A percentile compares a stretch with the other conserved stretches of the same genome.
Evolutionary conservation across 2,113 vertebrate genomes (phyloP).

Genomic region (Vidua macroura): DNA sequence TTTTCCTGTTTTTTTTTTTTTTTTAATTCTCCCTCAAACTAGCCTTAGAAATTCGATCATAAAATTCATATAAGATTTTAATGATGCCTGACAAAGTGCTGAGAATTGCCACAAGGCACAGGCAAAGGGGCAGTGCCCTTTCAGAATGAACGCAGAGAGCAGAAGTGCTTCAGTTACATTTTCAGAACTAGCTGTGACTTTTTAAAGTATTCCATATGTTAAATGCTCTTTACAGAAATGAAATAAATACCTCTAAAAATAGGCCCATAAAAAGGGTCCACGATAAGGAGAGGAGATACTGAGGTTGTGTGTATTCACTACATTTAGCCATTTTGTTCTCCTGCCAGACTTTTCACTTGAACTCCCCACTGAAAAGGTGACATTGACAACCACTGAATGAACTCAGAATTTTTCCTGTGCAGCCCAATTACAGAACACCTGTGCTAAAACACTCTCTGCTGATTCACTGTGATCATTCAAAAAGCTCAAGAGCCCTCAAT

Average conservation of each 20-base stretch:
- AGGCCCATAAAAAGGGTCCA: background rate
- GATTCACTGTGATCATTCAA: constrained; percentile 56
- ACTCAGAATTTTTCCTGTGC: background rate
- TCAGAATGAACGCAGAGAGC: background rate
- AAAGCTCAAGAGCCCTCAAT: constrained; percentile 55
- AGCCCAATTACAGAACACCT: constrained; percentile 53
- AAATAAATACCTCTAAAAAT: background rate
- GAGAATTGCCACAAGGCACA: background rate
- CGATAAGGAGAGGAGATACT: background rate
- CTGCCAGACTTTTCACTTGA: background rate
- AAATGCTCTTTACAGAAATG: background rate
- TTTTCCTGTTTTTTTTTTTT: background rate
- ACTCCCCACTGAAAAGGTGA: background rate
- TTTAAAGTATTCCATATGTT: background rate
- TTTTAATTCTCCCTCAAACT: background rate
- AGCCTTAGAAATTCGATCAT: background rate
- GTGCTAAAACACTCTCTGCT: constrained; percentile 14
- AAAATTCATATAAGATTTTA: background rate
- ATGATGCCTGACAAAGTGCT: background rate
- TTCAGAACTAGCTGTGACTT: background rate
- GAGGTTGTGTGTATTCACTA: background rate
- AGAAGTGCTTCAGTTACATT: background rate
- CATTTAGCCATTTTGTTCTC: background rate
- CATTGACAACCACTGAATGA: background rate
- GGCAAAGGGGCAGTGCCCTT: background rate